Evolutionary conservation across 2,797 vertebrate genomes (phyloP), one percentile per base, ranked within the genome.

Genomic region (Holocentrus rufus): DNA sequence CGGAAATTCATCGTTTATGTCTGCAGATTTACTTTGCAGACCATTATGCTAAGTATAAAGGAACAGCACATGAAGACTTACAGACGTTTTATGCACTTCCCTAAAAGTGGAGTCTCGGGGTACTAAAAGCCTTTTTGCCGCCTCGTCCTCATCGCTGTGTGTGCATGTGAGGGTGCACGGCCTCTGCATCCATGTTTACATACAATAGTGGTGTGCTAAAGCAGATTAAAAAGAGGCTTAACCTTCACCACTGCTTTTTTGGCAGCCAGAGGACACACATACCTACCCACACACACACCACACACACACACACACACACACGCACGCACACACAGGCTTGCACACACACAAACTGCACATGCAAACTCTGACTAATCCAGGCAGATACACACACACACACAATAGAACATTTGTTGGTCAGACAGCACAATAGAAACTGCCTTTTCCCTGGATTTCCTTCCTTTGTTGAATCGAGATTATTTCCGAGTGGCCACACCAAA

Each of bases 391-490:
- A 71, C 72, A 65, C 54, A 57, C 49, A 53, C 10, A 4, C 60
- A 63, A 54, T 18, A 39, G n/a, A 23, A 20, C 65, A 47, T 69
- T 72, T 80, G 74, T 58, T 27, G 64, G 20, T 30, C 74, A 64
- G 66, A 71, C 69, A 8, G 18, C 77, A 90, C 88, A 88, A 90
- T 82, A 83, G 87, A 85, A 87, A 68, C 64, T 14, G 64, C 79
- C 67, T 34, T 80, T 72, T 74, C 50, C 4, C 0, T 83, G 80
- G 69, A 82, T 89, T 91, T 92, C 90, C 89, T 91, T 87, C 85
- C 87, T 90, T 70, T 90, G 89, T 86, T 81, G 77, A 85, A 71
- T 79, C 42, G 72, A 80, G 77, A 88, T 90, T 73, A 61, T 88
- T 86, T 88, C 82, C 75, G 69, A 88, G 81, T 78, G 79, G 77